Conservation (phyloP, 2,797 vertebrate species). For the Xyrichtys novacula region DNA sequence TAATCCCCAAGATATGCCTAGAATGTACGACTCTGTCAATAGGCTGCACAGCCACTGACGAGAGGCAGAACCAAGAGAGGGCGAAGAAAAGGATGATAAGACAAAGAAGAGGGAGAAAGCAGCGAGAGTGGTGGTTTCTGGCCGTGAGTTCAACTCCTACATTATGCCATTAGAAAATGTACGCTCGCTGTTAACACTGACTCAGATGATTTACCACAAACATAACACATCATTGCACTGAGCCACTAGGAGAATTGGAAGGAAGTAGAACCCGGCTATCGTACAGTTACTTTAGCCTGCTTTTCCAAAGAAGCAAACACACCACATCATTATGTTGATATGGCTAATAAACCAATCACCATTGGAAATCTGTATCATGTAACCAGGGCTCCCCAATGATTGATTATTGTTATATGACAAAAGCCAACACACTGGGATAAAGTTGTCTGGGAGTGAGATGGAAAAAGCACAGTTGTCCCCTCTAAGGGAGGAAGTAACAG, state of each 20-base stretch:
- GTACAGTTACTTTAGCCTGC: slow-evolving; percentile 31
- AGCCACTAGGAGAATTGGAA: slow-evolving; percentile 43
- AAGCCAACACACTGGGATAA: slow-evolving; percentile 75
- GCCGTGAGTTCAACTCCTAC: slow-evolving; percentile 41
- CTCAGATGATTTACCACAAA: slow-evolving; percentile 56
- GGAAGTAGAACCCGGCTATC: slow-evolving; percentile 25
- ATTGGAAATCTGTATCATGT: slow-evolving; percentile 70
- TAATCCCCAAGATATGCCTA: slow-evolving; percentile 82
- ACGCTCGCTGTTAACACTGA: slow-evolving; percentile 52
- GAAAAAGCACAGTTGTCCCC: slow-evolving; percentile 81
- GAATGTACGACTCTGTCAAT: slow-evolving; percentile 81
- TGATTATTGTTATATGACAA: slow-evolving; percentile 78
- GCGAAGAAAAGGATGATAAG: slow-evolving; percentile 65
- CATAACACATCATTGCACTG: slow-evolving; percentile 56
- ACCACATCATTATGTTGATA: slow-evolving; percentile 70
- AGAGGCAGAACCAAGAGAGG: slow-evolving; percentile 47
- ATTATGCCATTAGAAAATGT: slow-evolving; percentile 51
- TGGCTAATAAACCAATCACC: slow-evolving; percentile 75
- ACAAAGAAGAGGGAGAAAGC: slow-evolving; percentile 67
- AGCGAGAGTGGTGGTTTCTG: slow-evolving; percentile 46
- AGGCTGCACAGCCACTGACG: slow-evolving; percentile 64
- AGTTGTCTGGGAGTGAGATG: slow-evolving; percentile 70
- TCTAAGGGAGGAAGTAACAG: slow-evolving; percentile 75
- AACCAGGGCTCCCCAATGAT: slow-evolving; percentile 70
- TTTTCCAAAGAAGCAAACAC: slow-evolving; percentile 57